phyloP scores from a whole-genome alignment of 2,113 vertebrate species.

The Blennius ocellaris region DNA sequence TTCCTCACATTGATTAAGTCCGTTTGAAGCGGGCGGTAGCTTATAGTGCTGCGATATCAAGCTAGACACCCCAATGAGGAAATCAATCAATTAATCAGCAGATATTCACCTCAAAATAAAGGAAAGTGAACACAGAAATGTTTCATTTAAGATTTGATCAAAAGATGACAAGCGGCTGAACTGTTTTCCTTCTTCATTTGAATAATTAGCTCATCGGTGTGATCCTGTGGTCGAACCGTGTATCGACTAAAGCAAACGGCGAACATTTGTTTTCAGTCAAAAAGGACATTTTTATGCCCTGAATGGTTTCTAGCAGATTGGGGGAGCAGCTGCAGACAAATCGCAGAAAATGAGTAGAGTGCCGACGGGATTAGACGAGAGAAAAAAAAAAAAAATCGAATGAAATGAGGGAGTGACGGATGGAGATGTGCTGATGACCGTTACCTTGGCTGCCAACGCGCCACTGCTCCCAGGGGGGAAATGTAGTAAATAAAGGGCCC shows the following conservation, averaged over 20 bases:
- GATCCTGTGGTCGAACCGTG: neutral
- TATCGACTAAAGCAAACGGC: neutral
- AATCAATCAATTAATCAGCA: slow-evolving; percentile 11
- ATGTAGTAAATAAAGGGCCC: slow-evolving; percentile 47
- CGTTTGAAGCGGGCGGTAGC: slow-evolving; percentile 34
- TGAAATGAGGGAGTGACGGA: neutral
- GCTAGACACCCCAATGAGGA: neutral
- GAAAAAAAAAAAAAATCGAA: slow-evolving; percentile 21
- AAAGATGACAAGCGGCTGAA: slow-evolving; percentile 8
- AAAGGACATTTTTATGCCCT: neutral
- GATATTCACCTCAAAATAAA: neutral
- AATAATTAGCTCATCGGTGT: neutral
- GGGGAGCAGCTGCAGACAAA: neutral
- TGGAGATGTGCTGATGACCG: neutral
- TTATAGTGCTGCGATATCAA: neutral
- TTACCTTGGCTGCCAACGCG: slow-evolving; percentile 47
- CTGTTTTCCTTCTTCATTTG: neutral
- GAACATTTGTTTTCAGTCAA: slow-evolving; percentile 7
- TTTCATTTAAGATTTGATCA: slow-evolving; percentile 3
- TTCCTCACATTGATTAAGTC: slow-evolving; percentile 15
- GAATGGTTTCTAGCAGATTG: neutral
- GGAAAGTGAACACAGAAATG: too few relatives aligned
- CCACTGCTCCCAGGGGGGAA: slow-evolving; percentile 33
- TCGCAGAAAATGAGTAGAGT: neutral
- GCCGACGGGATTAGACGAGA: slow-evolving; percentile 12